Evolutionary conservation across 2,888 invertebrate genomes (phyloP).

Genomic region (Pandemis heparana): DNA sequence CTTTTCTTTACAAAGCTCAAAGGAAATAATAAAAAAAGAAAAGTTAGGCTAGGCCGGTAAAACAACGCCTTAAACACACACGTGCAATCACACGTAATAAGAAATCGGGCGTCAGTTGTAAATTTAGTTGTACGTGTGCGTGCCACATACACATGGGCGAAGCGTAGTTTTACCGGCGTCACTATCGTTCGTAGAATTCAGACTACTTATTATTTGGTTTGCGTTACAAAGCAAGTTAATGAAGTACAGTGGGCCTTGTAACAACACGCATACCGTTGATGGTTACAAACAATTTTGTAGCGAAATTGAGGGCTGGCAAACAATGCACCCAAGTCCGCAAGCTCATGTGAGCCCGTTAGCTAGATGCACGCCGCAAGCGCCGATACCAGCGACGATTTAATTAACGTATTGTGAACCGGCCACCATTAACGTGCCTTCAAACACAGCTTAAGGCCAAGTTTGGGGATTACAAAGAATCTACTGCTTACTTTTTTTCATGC

Average conservation of each 20-base stretch:
- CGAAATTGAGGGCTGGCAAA: conserved; percentile 38
- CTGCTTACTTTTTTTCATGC: no score
- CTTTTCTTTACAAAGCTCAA: no score
- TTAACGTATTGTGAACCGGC: conserved; percentile 80
- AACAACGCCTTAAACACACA: no score
- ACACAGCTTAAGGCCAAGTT: conserved; percentile 48
- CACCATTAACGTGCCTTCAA: conserved; percentile 70
- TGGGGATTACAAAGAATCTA: neutral
- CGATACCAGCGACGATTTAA: conserved; percentile 80
- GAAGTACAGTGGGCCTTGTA: neutral
- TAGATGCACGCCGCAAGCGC: conserved; percentile 74
- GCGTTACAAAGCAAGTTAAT: neutral
- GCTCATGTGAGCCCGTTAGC: conserved; percentile 65
- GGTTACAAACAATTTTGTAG: conserved; percentile 34
- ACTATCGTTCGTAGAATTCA: no score
- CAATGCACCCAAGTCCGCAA: conserved; percentile 34
- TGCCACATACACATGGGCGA: no score
- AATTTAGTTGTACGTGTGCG: no score
- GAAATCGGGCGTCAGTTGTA: no score
- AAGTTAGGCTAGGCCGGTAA: no score
- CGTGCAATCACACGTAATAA: no score
- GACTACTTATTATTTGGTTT: no score
- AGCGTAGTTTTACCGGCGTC: no score
- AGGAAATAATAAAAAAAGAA: no score
- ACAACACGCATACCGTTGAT: conserved; percentile 34